Evolutionary conservation across 2,797 vertebrate genomes (phyloP).

Genomic region (Acrocephalus scirpaceus): DNA sequence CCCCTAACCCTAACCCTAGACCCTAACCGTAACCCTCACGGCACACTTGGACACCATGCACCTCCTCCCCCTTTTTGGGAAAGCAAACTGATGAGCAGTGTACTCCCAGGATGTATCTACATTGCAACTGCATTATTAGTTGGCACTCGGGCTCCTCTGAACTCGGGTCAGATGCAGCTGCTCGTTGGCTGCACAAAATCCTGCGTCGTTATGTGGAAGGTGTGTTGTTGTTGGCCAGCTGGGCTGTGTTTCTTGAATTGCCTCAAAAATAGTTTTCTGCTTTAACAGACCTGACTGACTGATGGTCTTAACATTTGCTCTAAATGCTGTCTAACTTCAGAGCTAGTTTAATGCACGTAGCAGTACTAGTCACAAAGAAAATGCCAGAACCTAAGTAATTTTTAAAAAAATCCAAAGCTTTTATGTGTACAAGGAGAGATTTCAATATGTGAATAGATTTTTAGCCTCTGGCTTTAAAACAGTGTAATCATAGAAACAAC

Average conservation of each 20-base stretch:
- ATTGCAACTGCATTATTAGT: background rate
- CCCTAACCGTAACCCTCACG: too few species aligned
- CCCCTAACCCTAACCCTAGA: too few species aligned
- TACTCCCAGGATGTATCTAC: background rate
- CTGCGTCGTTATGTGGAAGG: background rate
- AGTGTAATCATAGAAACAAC: background rate
- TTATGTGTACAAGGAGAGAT: background rate
- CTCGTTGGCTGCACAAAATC: background rate
- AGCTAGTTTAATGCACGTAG: background rate
- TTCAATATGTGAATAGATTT: background rate
- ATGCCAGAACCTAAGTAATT: background rate
- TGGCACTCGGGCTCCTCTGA: background rate
- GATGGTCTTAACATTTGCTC: constrained; percentile 9
- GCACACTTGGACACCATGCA: fast-evolving
- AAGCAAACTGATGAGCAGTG: background rate
- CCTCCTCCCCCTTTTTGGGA: background rate
- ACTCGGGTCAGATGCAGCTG: constrained; percentile 30
- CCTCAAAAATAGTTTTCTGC: constrained; percentile 34
- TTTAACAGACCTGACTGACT: constrained; percentile 44
- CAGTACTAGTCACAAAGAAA: constrained; percentile 9
- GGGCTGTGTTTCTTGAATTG: constrained; percentile 53
- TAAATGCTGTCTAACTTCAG: constrained; percentile 30
- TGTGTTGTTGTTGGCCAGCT: constrained; percentile 11
- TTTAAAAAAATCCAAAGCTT: background rate
- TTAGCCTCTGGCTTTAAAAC: background rate